Conservation (phyloP, 2,888 invertebrate genomes). For the Eucriotettix oculatus region DNA sequence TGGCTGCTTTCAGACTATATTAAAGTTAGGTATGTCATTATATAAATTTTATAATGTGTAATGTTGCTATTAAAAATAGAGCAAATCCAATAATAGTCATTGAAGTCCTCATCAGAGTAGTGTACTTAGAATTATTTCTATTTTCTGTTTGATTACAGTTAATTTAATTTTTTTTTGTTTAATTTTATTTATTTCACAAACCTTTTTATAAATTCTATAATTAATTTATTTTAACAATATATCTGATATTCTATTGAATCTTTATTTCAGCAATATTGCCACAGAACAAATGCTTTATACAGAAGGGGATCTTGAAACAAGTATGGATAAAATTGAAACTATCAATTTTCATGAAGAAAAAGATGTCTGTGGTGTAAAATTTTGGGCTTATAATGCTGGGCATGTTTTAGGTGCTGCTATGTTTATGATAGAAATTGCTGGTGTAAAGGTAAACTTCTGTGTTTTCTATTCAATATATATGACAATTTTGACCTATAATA, state of each 20-base stretch:
- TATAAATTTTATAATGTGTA: neutral
- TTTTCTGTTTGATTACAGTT: too few species aligned
- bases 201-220: too few species aligned
- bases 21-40: slow-evolving; percentile 60
- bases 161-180: too few species aligned
- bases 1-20: slow-evolving; percentile 98
- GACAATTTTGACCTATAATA: too few species aligned
- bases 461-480: too few species aligned
- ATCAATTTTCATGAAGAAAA: slow-evolving; percentile 97
- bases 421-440: slow-evolving; percentile 99
- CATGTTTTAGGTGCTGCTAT: slow-evolving; percentile 98
- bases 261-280: slow-evolving; percentile 64
- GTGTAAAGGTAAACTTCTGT: slow-evolving; percentile 52
- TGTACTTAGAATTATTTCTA: too few species aligned
- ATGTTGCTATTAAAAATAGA: too few species aligned
- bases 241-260: slow-evolving; percentile 1
- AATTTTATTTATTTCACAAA: too few species aligned
- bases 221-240: slow-evolving; percentile 7
- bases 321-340: slow-evolving; percentile 98
- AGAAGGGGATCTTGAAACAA: slow-evolving; percentile 90
- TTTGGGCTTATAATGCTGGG: slow-evolving; percentile 98
- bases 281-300: slow-evolving; percentile 95
- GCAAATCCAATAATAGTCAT: too few species aligned
- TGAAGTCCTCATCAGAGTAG: too few species aligned
- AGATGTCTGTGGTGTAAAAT: slow-evolving; percentile 88